These are phyloP conservation scores for Microcebus murinus DNA, from an alignment of 2,113 vertebrate species.

Conservation along the genomic window DNA sequence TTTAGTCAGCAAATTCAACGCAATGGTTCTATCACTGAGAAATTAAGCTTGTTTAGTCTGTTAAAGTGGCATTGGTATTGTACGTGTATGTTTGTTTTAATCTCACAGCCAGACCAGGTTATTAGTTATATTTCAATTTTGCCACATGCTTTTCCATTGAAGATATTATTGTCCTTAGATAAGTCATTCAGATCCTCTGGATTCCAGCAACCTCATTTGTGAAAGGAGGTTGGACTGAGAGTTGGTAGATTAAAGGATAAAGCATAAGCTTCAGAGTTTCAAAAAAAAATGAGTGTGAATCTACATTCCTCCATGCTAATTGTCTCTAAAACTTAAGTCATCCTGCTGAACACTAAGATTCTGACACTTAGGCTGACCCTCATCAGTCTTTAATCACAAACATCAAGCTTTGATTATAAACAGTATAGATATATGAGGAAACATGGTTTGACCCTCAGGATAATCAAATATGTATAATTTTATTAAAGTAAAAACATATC, in stretches of 20 bases:
- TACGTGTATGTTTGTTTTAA: not conserved
- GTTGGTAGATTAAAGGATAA: not conserved
- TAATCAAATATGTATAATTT: constrained; percentile 14
- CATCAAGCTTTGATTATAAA: constrained; percentile 26
- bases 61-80: not conserved
- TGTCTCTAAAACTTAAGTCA: not conserved
- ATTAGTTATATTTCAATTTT: not conserved
- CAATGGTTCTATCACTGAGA: not conserved
- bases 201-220: not conserved
- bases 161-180: not conserved
- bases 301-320: not conserved
- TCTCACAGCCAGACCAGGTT: not conserved
- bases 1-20: not conserved
- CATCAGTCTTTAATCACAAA: not conserved
- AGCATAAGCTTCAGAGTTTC: not conserved
- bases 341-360: not conserved
- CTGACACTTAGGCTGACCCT: constrained; percentile 5
- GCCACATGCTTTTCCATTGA: not conserved
- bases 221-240: not conserved
- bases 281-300: not conserved
- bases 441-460: constrained; percentile 33
- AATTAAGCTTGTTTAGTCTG: not conserved
- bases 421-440: not conserved
- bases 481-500: not conserved
- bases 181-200: not conserved